Evolutionary conservation across 2,797 vertebrate genomes (phyloP), one percentile per base, ranked within the genome.

Genomic region (Zalophus californianus): DNA sequence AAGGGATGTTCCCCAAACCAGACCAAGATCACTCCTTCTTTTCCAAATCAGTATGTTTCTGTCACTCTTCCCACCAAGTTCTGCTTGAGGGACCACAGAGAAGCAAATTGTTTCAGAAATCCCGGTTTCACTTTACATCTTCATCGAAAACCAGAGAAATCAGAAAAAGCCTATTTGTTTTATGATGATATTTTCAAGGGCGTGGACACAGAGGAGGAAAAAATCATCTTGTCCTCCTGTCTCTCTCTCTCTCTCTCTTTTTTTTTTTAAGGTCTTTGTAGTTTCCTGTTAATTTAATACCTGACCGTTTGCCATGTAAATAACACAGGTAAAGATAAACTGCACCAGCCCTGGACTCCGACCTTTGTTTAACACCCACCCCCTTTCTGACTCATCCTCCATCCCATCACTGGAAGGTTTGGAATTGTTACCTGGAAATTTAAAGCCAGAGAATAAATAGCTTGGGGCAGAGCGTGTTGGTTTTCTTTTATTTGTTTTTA

Each of bases 221-320:
- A 77, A 89, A 66, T 25, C 29, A n/a, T 93, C 75, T 91, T 87
- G 83, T 86, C n/a, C 27, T 41, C n/a, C 23, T 38, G 35, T 66
- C 48, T 29, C 20, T 20, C n/a, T 35, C 56, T 50, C 80, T 66
- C 48, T 29, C 20, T 20, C n/a, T 35, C 56, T 50, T 86, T 92
- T 73, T 77, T 5, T 14, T 32, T 64, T 66, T 14, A 86, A 66
- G 38, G 54, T 84, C 80, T 96, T 94, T 60, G 70, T 66, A 58
- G 86, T 92, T 96, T 87, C 83, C 83, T 95, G 97, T 92, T 97
- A 96, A 97, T 95, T 96, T 88, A 95, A 73, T 95, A 84, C 89
- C 66, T 90, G 91, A 96, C 79, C 56, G 41, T 94, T 85, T 58
- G 52, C 96, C 86, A 41, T 92, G 97, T 97, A 97, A 98, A 98